Percentiles rank a stretch among this genome's conserved stretches.
phyloP scores from a whole-genome alignment of 2,888 invertebrate genomes.

The Phrixothrix hirtus region DNA sequence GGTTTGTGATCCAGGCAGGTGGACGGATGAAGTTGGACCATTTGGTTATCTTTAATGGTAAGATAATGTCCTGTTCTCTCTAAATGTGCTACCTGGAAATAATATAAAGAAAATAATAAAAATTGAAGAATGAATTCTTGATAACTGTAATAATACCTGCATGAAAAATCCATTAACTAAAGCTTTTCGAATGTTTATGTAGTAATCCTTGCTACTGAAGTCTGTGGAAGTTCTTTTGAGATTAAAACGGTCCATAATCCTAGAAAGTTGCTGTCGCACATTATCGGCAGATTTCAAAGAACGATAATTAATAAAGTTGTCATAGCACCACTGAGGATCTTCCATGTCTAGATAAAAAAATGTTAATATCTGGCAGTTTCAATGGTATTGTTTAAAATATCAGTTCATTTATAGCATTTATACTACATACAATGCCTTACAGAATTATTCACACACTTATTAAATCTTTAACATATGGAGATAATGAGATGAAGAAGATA shows the following conservation, averaged over 20 bases:
- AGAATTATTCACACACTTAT: no score
- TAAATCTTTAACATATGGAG: no score
- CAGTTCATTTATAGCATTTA: background rate
- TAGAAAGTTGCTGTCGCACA: conserved; percentile 92
- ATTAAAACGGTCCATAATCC: conserved; percentile 98
- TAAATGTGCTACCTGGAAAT: conserved; percentile 84
- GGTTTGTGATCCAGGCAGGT: conserved; percentile 99
- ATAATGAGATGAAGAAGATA: no score
- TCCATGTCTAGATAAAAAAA: conserved; percentile 75
- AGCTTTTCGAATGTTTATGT: conserved; percentile 97
- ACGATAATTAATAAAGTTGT: conserved; percentile 98
- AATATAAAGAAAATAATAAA: conserved; percentile 2
- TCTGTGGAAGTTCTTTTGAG: conserved; percentile 94
- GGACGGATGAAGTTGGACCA: conserved; percentile 97
- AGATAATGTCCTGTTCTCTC: conserved; percentile 98
- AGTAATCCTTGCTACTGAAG: conserved; percentile 98
- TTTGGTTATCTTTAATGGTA: conserved; percentile 99
- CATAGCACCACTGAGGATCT: conserved; percentile 99
- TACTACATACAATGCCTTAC: background rate
- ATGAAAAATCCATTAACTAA: conserved; percentile 99
- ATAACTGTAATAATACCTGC: conserved; percentile 72
- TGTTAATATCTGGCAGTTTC: conserved; percentile 9
- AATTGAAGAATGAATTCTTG: conserved; percentile 9
- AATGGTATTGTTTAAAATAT: background rate
- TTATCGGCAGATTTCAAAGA: conserved; percentile 98